These are phyloP conservation scores for Henicopernis longicauda DNA, from an alignment of 2,113 vertebrate genomes.

Conservation along the genomic window DNA sequence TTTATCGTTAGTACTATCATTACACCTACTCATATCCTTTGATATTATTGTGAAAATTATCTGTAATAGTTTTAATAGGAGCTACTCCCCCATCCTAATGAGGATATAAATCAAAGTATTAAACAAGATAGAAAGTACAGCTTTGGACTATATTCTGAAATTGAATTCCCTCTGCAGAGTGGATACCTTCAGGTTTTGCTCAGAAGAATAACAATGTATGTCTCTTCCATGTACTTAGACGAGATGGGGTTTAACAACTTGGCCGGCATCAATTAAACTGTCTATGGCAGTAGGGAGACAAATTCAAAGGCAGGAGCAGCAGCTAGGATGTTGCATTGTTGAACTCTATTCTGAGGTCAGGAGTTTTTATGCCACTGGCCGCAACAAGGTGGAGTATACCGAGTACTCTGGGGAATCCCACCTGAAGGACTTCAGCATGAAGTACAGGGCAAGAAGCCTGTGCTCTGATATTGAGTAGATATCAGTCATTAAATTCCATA, in stretches of 20 bases:
- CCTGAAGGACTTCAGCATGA: not conserved
- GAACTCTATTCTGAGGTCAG: not conserved
- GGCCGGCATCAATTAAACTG: not conserved
- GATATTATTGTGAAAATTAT: slow-evolving; percentile 59
- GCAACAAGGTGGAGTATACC: not conserved
- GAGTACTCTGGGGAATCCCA: not conserved
- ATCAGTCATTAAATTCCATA: not conserved
- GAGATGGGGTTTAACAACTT: not conserved
- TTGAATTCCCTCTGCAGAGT: not conserved
- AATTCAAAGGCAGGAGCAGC: not conserved
- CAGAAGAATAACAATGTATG: not conserved
- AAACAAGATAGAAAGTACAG: slow-evolving; percentile 7
- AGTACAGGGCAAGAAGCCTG: not conserved
- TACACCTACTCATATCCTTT: slow-evolving; percentile 52
- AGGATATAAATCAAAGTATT: slow-evolving; percentile 57
- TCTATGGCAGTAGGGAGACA: not conserved
- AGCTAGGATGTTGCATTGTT: not conserved
- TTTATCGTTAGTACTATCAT: slow-evolving; percentile 34
- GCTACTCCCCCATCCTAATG: slow-evolving; percentile 37
- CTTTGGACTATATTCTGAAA: not conserved
- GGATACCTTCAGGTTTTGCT: not conserved
- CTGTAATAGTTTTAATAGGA: slow-evolving; percentile 59
- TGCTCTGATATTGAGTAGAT: not conserved
- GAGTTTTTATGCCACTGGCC: not conserved
- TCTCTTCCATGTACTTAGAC: not conserved